A percentile compares a stretch with the other conserved stretches of the same genome.
Conservation (phyloP, 2,888 invertebrate species). For the Machimus rusticus region DNA sequence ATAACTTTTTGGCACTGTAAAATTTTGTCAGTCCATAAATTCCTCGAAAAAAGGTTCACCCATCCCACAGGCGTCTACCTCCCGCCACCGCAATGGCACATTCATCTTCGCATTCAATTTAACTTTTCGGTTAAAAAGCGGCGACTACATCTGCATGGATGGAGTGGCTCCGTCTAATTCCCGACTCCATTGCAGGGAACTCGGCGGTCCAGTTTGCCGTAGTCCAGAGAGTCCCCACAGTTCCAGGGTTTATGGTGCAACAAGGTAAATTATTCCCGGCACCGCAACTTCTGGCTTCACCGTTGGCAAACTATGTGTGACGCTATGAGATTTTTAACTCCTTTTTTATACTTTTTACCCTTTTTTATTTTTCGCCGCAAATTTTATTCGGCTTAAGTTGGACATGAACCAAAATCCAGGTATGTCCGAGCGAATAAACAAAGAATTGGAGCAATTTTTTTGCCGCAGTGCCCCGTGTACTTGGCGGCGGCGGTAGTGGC, state of each 20-base stretch:
- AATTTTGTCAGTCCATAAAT: background rate
- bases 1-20: background rate
- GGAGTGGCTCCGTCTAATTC: constrained; percentile 17
- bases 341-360: background rate
- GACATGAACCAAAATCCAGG: constrained; percentile 20
- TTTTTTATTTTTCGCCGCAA: constrained; percentile 40
- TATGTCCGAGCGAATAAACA: constrained; percentile 24
- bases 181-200: constrained; percentile 8
- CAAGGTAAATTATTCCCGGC: constrained; percentile 33
- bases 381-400: constrained; percentile 35
- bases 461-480: background rate
- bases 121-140: background rate
- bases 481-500: no score
- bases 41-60: background rate
- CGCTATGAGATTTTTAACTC: background rate
- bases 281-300: background rate
- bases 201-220: background rate
- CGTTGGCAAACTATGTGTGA: background rate
- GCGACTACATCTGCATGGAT: background rate
- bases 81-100: background rate
- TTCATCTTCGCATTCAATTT: constrained; percentile 19
- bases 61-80: background rate
- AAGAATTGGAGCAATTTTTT: constrained; percentile 14
- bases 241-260: constrained; percentile 13
- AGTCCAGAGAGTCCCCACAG: background rate